Base-by-base conservation (phyloP, 2,888 invertebrate species). In the Trachelus iudaicus region DNA sequence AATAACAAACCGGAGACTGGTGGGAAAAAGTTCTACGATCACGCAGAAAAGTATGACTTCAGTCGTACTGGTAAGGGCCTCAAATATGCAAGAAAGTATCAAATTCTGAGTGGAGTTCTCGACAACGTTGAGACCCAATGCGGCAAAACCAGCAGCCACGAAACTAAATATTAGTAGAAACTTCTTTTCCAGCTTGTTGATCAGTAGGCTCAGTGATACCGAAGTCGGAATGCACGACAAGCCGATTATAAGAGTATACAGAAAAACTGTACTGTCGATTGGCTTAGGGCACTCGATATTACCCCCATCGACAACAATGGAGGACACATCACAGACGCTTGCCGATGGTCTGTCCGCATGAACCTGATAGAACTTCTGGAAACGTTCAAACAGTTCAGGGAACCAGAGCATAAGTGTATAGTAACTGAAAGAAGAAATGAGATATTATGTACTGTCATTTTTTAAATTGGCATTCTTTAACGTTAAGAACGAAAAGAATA, bases 351-450 rank as follows among this genome's bases (percentile, higher is more conserved):
- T 94, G 56, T 15, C 15, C 1, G 96, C 95, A 92, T 94, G 93
- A 6, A 92, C 90, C 34, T 91, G 90, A 88, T 96, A 96, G 89
- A 94, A 96, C 86, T 94, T 94, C 85, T 96, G 95, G 91, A 96
- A 96, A 76, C 97, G 94, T 91, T 86, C 85, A 92, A 97, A 97
- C 84, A 97, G 92, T 90, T 97, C 97, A 13, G 97, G 97, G 92
- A 97, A 96, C 97, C 97, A 97, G 89, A 97, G 94, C 95, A 96
- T 97, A 74, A 97, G 92, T 12, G 97, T 97, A 91, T 97, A 97
- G 92, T 97, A 97, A 87, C 56, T 56, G 56, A 56, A 56, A 56
- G 23, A 56, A 56, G 23, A 56, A 56, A 23, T 56, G 56, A 9
- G 15, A 56, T 12, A 35, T 3, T 35, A 12, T 35, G 12, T 12